These are phyloP conservation scores for Trachops cirrhosus DNA, from an alignment of 2,797 vertebrate genomes.

Conservation along the genomic window DNA sequence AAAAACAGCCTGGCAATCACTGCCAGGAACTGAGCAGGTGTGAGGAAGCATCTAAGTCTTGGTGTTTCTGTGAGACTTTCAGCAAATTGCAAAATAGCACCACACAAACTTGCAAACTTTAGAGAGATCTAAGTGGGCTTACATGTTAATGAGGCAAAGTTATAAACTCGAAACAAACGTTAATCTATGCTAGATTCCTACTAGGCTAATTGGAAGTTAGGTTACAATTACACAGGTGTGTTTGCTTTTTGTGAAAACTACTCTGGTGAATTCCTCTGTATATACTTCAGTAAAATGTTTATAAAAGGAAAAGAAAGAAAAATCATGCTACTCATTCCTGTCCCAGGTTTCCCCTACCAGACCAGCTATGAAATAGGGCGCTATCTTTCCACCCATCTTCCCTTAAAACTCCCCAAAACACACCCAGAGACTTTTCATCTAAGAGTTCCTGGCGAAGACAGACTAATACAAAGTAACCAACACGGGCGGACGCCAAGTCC, in stretches of 20 bases:
- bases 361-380: neutral
- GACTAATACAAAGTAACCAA: neutral
- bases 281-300: neutral
- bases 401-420: neutral
- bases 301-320: neutral
- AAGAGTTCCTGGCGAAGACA: constrained; percentile 6
- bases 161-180: neutral
- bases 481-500: neutral
- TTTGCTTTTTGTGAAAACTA: neutral
- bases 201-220: neutral
- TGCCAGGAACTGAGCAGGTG: neutral
- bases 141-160: neutral
- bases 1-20: neutral
- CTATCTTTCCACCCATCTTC: neutral
- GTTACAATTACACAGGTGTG: neutral
- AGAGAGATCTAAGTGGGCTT: neutral
- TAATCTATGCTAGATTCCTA: neutral
- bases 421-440: neutral
- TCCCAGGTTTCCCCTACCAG: neutral
- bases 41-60: neutral
- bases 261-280: neutral
- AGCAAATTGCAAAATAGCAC: neutral
- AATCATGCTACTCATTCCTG: neutral
- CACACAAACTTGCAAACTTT: neutral
- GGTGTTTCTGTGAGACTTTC: neutral